Base-by-base conservation (phyloP, 2,113 vertebrate genomes). In the Polypterus senegalus region DNA sequence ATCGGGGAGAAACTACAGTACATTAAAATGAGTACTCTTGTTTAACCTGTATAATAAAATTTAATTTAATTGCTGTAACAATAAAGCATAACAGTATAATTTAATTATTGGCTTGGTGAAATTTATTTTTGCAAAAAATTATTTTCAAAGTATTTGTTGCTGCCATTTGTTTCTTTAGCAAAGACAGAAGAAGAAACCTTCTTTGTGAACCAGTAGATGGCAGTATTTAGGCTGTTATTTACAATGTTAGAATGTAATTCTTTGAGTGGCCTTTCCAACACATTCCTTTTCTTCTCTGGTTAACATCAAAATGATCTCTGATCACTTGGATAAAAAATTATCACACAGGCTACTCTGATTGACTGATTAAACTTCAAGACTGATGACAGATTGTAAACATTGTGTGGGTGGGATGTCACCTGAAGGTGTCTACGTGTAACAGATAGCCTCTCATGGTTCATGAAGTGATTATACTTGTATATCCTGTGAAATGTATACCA, bases 241-340 rank as follows among this genome's bases (percentile, higher is more conserved):
- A 7, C 52, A 61, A 65, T 66, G 57, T 56, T 47, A 27, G 27
- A 27, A 27, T 27, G 27, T 27, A 27, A 27, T 27, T 27, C 27
- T 27, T 27, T 27, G 27, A 27, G 27, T 27, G 56, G 47, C 63
- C 61, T 66, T 48, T 48, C 27, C 52, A 53, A 67, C 48, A 58
- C 73, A 63, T 87, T 86, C 48, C 8, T 61, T 73, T 76, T 71
- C 68, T 80, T 81, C 81, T 76, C 65, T 83, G 75, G 75, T 82
- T 85, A 70, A 67, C 81, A 77, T 80, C 78, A 82, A 73, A 71
- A 65, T 69, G 60, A 48, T 57, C 70, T 62, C 70, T 76, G 59
- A 74, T 76, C 65, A 70, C 67, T 73, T 73, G 58, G 65, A 83
- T 71, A 79, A 71, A 77, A 76, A 80, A 72, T 80, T 78, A 81